phyloP scores from a whole-genome alignment of 2,888 invertebrate genomes.

The Drosophila cognata region DNA sequence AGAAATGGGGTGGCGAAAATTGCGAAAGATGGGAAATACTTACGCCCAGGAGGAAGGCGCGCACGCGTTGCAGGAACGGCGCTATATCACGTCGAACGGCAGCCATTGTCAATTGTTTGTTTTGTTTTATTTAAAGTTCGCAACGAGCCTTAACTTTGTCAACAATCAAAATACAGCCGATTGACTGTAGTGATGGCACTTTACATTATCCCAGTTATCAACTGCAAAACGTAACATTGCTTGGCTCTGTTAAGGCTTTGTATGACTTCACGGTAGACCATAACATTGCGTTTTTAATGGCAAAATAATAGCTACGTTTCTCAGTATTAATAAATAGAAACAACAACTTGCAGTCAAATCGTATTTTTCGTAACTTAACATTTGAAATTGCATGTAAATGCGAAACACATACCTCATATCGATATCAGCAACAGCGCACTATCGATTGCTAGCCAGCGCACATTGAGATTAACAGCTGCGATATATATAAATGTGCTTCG shows the following conservation, averaged over 20 bases:
- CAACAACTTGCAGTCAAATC: neutral
- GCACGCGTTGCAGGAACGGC: conserved; percentile 87
- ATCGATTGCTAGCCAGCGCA: neutral
- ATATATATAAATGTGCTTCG: neutral
- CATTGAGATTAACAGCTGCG: neutral
- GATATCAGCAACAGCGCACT: too few relatives aligned
- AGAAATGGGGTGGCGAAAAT: neutral
- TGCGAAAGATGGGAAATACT: conserved; percentile 66
- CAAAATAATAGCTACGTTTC: neutral
- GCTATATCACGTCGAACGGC: conserved; percentile 88
- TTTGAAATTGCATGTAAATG: neutral
- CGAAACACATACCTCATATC: neutral
- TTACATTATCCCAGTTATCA: neutral
- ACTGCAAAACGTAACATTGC: neutral
- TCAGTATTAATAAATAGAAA: neutral
- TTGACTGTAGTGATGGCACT: conserved; percentile 29
- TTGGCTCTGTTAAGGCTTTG: neutral
- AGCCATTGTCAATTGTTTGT: conserved; percentile 64
- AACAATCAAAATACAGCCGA: conserved; percentile 46
- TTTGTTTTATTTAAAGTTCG: conserved; percentile 1
- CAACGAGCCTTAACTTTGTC: conserved; percentile 34
- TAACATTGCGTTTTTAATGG: neutral
- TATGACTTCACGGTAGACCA: neutral
- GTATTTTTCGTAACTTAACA: neutral
- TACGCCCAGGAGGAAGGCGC: conserved; percentile 90